Percentiles rank a stretch among this genome's conserved stretches.
phyloP scores from a whole-genome alignment of 2,888 invertebrate genomes.

The Coronaproctus castanopsis region DNA sequence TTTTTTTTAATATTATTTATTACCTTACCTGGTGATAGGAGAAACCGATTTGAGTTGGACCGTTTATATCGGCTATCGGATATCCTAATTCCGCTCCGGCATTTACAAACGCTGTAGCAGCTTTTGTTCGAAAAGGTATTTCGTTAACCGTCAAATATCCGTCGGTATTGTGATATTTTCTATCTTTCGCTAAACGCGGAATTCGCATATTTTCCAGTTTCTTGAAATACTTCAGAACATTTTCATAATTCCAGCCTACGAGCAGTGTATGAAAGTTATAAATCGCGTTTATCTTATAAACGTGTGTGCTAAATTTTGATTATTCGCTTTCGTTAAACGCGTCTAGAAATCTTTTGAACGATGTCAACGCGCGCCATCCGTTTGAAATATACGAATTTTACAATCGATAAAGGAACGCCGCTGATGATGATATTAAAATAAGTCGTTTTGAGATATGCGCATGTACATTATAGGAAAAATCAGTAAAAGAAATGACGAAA shows the following conservation, averaged over 20 bases:
- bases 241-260: slow-evolving; percentile 46
- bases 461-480: no score
- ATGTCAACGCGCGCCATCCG: no score
- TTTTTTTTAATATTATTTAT: no score
- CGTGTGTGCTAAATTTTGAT: no score
- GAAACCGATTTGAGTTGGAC: slow-evolving; percentile 38
- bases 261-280: neutral
- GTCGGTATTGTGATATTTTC: slow-evolving; percentile 32
- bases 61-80: slow-evolving; percentile 39
- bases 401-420: no score
- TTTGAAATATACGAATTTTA: no score
- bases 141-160: slow-evolving; percentile 38
- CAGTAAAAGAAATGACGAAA: no score
- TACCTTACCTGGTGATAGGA: slow-evolving; percentile 32
- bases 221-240: slow-evolving; percentile 53
- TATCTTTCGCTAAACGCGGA: slow-evolving; percentile 32
- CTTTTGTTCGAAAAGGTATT: slow-evolving; percentile 32
- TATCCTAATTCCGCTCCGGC: slow-evolving; percentile 41
- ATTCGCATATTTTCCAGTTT: slow-evolving; percentile 52
- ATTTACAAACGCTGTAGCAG: slow-evolving; percentile 40
- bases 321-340: no score
- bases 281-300: no score
- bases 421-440: no score
- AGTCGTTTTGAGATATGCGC: no score
- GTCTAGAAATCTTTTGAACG: no score